Conservation (phyloP, 1,140 invertebrate genomes). For the Carcinoscorpius rotundicauda region DNA sequence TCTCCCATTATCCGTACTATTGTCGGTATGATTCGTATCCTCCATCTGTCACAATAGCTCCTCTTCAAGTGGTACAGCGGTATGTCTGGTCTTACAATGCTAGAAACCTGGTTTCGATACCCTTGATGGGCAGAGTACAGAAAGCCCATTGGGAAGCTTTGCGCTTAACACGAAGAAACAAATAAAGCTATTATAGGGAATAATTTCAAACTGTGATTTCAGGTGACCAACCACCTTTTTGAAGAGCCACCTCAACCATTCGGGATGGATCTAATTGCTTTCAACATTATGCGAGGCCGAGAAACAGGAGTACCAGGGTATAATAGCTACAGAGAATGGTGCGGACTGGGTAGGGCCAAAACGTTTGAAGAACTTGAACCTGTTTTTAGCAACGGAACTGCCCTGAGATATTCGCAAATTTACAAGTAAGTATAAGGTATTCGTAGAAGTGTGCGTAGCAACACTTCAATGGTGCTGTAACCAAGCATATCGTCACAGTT, state of each 20-base stretch:
- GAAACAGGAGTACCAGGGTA: slow-evolving; percentile 80
- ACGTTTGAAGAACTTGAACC: slow-evolving; percentile 27
- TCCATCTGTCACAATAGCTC: too few species aligned
- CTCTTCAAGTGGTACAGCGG: too few species aligned
- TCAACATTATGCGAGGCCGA: slow-evolving; percentile 74
- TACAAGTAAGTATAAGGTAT: slow-evolving; percentile 22
- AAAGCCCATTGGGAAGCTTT: too few species aligned
- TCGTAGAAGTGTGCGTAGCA: too few species aligned
- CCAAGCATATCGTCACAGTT: too few species aligned
- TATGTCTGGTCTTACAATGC: slow-evolving; percentile 39
- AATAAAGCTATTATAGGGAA: too few species aligned
- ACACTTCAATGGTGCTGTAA: too few species aligned
- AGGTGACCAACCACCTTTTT: slow-evolving; percentile 63
- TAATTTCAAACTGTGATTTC: slow-evolving; percentile 12
- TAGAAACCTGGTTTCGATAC: too few species aligned
- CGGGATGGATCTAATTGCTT: slow-evolving; percentile 67
- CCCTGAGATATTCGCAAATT: slow-evolving; percentile 21
- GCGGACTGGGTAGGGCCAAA: slow-evolving; percentile 37
- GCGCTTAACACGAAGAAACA: too few species aligned
- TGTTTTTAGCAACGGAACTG: slow-evolving; percentile 24
- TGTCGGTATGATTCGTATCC: too few species aligned
- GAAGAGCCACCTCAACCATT: slow-evolving; percentile 41
- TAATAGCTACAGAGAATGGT: slow-evolving; percentile 56
- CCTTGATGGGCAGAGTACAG: too few species aligned
- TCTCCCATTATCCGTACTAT: too few species aligned